Percentiles rank a stretch among this genome's conserved stretches.
These are phyloP conservation scores for Vanessa cardui DNA, from an alignment of 2,888 invertebrate genomes.

Conservation along the genomic window DNA sequence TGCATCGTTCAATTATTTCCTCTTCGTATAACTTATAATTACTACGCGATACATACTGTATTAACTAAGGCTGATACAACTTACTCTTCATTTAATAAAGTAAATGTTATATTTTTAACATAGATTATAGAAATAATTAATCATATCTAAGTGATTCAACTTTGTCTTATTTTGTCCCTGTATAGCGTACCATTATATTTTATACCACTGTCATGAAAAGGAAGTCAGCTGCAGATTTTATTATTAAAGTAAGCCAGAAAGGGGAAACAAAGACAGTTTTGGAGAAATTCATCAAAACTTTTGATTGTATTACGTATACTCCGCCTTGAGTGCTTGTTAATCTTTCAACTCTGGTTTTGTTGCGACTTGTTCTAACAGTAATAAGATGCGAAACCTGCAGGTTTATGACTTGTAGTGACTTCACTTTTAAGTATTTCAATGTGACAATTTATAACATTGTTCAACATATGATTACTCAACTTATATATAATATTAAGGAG, in stretches of 20 bases:
- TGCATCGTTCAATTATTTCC: no score
- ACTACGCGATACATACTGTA: no score
- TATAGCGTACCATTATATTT: slow-evolving; percentile 13
- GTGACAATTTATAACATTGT: neutral
- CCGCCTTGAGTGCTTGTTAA: slow-evolving; percentile 65
- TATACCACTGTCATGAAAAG: slow-evolving; percentile 18
- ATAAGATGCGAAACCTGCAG: slow-evolving; percentile 4
- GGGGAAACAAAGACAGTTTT: slow-evolving; percentile 77
- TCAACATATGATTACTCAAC: neutral
- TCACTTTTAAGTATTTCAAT: neutral
- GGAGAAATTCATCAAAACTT: slow-evolving; percentile 79
- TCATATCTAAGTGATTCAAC: neutral
- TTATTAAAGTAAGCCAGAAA: slow-evolving; percentile 73
- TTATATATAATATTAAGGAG: neutral
- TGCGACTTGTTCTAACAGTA: slow-evolving; percentile 15
- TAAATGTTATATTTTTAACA: no score
- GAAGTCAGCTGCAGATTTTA: slow-evolving; percentile 62
- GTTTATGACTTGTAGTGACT: slow-evolving; percentile 8
- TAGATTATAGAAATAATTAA: no score
- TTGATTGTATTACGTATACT: slow-evolving; percentile 77
- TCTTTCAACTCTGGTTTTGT: slow-evolving; percentile 55
- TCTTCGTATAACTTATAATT: no score
- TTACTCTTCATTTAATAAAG: no score
- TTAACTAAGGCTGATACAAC: no score
- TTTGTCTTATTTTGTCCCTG: neutral